Percentiles rank a stretch among this genome's conserved stretches.
Conservation (phyloP, 1,140 invertebrate species). For the Alviniconcha marisindica region DNA sequence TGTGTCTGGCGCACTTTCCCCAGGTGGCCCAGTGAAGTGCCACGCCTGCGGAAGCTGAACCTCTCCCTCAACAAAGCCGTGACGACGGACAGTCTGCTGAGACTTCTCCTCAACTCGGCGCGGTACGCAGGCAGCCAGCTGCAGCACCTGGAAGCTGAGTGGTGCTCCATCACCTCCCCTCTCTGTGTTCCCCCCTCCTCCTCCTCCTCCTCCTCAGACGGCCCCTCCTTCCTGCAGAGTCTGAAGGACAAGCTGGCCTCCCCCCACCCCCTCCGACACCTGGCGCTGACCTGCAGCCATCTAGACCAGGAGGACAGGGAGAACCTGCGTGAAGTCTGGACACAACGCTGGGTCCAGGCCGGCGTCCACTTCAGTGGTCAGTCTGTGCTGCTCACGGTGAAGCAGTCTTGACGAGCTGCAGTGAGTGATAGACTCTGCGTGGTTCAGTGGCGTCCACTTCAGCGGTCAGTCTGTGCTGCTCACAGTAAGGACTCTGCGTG, state of each 20-base stretch:
- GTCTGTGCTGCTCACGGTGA: not conserved
- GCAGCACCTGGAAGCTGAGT: constrained; percentile 41
- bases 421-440: too few species aligned
- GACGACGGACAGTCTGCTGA: constrained; percentile 38
- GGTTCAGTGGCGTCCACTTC: too few species aligned
- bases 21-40: constrained; percentile 46
- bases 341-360: not conserved
- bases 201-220: not conserved
- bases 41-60: constrained; percentile 39
- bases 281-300: constrained; percentile 48
- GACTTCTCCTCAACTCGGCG: constrained; percentile 41
- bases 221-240: constrained; percentile 49
- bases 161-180: constrained; percentile 52
- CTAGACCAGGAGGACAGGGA: constrained; percentile 53
- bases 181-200: constrained; percentile 29
- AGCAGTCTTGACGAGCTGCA: not conserved
- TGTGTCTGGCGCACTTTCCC: too few species aligned
- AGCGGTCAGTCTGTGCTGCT: too few species aligned
- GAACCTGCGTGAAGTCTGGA: not conserved
- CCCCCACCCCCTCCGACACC: constrained; percentile 39
- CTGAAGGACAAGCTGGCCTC: constrained; percentile 49
- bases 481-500: too few species aligned
- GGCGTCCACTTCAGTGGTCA: not conserved
- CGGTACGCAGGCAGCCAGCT: constrained; percentile 39
- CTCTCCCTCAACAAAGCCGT: constrained; percentile 54